These are phyloP conservation scores for Gerris buenoi DNA, from an alignment of 1,140 invertebrate genomes.

Conservation along the genomic window DNA sequence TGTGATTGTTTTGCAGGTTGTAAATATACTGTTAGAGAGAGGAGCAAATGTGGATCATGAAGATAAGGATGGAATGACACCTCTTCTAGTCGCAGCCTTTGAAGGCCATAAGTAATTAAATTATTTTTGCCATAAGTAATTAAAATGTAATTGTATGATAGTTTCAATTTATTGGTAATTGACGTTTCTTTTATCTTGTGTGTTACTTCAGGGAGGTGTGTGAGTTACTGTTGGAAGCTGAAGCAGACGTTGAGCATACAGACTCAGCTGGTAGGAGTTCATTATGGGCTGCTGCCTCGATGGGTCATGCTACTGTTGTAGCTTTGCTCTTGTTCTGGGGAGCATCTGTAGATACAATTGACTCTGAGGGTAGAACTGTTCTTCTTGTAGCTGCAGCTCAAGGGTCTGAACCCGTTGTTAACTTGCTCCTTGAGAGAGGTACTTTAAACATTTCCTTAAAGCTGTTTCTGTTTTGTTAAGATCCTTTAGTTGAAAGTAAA, in stretches of 20 bases:
- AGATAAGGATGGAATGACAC: constrained; percentile 85
- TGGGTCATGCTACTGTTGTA: constrained; percentile 69
- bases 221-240: constrained; percentile 66
- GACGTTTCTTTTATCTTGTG: constrained; percentile 6
- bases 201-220: constrained; percentile 47
- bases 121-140: too few species aligned
- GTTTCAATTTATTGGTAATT: not conserved
- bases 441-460: too few species aligned
- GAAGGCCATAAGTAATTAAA: constrained; percentile 67
- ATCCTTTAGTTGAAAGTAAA: too few species aligned
- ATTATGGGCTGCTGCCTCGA: constrained; percentile 67
- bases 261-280: constrained; percentile 64
- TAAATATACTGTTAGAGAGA: constrained; percentile 59
- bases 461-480: too few species aligned
- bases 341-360: constrained; percentile 75
- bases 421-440: constrained; percentile 70
- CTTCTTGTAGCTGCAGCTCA: constrained; percentile 74
- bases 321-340: constrained; percentile 72
- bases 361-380: constrained; percentile 79
- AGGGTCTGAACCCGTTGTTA: constrained; percentile 65
- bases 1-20: constrained; percentile 32
- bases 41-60: constrained; percentile 77
- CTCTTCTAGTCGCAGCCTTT: constrained; percentile 82
- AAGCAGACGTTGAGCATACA: constrained; percentile 71
- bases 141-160: too few species aligned